A percentile compares a stretch with the other conserved stretches of the same genome.
Evolutionary conservation across 2,888 invertebrate species (phyloP).

Genomic region (Ennomos quercinarius): DNA sequence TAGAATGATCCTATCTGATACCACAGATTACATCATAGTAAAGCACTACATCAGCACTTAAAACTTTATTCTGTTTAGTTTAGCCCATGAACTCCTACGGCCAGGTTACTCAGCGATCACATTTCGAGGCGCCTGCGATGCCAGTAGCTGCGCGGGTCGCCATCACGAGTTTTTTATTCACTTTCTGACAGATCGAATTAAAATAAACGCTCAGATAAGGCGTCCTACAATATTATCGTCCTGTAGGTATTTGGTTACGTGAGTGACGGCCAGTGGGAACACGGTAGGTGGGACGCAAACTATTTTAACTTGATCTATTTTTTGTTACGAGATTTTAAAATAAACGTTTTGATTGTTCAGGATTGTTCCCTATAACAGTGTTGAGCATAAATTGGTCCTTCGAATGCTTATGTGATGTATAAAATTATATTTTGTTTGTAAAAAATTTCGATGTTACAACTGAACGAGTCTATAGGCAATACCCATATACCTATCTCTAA

Average conservation of each 20-base stretch:
- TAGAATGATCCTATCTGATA: too few relatives aligned
- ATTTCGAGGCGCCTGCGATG: slow-evolving; percentile 60
- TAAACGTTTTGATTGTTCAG: slow-evolving; percentile 43
- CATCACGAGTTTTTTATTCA: slow-evolving; percentile 70
- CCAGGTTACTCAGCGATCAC: slow-evolving; percentile 52
- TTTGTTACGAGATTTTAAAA: slow-evolving; percentile 21
- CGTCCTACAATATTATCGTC: slow-evolving; percentile 80
- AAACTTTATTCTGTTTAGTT: too few relatives aligned
- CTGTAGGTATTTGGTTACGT: slow-evolving; percentile 80
- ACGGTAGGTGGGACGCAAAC: slow-evolving; percentile 74
- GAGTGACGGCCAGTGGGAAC: slow-evolving; percentile 79
- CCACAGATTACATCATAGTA: too few relatives aligned
- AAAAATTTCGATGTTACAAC: too few relatives aligned
- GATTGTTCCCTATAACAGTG: slow-evolving; percentile 21
- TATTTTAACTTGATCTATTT: slow-evolving; percentile 47
- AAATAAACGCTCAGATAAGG: slow-evolving; percentile 84
- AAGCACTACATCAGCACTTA: too few relatives aligned
- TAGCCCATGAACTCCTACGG: not conserved
- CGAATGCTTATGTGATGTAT: not conserved
- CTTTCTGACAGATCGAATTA: slow-evolving; percentile 84
- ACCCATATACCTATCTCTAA: too few relatives aligned
- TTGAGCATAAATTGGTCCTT: slow-evolving; percentile 2
- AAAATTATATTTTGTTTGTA: too few relatives aligned
- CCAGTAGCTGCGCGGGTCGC: slow-evolving; percentile 72
- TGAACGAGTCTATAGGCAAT: too few relatives aligned